A percentile compares a stretch with the other conserved stretches of the same genome.
These are phyloP conservation scores for Myopa testacea DNA, from an alignment of 2,888 invertebrate species.

Conservation along the genomic window DNA sequence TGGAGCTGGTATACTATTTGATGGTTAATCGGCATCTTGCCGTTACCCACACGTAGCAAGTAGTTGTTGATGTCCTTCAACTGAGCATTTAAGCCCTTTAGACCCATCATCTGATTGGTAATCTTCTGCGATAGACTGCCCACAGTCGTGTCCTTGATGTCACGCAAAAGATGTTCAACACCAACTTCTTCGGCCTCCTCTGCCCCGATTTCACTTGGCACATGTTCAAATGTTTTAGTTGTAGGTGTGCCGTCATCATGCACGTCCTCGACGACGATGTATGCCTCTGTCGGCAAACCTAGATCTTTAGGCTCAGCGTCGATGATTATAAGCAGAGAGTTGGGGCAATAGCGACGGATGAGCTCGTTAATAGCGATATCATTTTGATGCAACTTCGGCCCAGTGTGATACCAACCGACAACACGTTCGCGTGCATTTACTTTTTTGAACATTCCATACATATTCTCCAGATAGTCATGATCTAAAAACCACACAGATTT, in stretches of 20 bases:
- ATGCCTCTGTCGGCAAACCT: conserved; percentile 98
- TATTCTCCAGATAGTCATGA: conserved; percentile 98
- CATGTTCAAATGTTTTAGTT: conserved; percentile 98
- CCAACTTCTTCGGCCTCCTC: conserved; percentile 99
- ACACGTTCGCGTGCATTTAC: conserved; percentile 98
- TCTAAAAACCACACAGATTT: conserved; percentile 99
- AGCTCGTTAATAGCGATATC: conserved; percentile 98
- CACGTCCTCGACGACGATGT: conserved; percentile 98
- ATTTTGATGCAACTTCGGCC: conserved; percentile 98
- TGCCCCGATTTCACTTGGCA: conserved; percentile 99
- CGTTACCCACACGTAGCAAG: conserved; percentile 83
- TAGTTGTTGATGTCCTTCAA: conserved; percentile 93
- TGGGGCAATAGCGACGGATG: conserved; percentile 93
- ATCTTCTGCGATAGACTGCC: conserved; percentile 97
- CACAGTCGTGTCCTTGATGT: conserved; percentile 95
- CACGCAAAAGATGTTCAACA: conserved; percentile 96
- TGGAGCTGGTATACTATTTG: conserved; percentile 98
- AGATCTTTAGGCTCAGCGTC: conserved; percentile 98
- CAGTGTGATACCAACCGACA: conserved; percentile 99
- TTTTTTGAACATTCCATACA: conserved; percentile 99
- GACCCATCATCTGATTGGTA: conserved; percentile 94
- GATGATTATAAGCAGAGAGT: conserved; percentile 97
- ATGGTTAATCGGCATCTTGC: conserved; percentile 96
- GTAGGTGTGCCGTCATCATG: conserved; percentile 99
- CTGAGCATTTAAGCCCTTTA: conserved; percentile 94